phyloP scores from a whole-genome alignment of 2,888 invertebrate genomes.

The Oligia strigilis region DNA sequence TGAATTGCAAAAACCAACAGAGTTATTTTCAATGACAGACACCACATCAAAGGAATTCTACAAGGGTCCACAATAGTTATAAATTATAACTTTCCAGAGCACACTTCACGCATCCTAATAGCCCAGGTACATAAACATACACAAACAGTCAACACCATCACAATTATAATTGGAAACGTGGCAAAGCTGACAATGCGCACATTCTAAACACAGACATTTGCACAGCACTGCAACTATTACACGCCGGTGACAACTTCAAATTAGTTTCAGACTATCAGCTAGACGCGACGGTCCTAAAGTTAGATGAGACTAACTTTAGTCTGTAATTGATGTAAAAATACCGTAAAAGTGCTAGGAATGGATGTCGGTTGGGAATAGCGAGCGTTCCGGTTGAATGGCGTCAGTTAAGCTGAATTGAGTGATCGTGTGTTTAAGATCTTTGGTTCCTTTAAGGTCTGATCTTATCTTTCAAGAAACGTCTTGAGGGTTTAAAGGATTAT shows the following conservation, averaged over 20 bases:
- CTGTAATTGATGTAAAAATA: slow-evolving; percentile 55
- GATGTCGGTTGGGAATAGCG: neutral
- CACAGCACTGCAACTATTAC: slow-evolving; percentile 55
- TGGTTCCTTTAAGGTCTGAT: neutral
- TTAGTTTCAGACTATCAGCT: slow-evolving; percentile 61
- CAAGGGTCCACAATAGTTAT: neutral
- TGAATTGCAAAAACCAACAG: neutral
- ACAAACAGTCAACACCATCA: slow-evolving; percentile 11
- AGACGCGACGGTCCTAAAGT: slow-evolving; percentile 54
- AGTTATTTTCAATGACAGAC: neutral
- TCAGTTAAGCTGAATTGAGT: slow-evolving; percentile 9
- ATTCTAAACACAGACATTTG: slow-evolving; percentile 58
- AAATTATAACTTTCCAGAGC: neutral
- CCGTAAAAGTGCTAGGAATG: slow-evolving; percentile 21
- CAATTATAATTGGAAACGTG: slow-evolving; percentile 50
- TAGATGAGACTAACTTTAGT: slow-evolving; percentile 60
- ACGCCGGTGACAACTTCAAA: slow-evolving; percentile 66
- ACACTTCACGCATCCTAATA: slow-evolving; percentile 5
- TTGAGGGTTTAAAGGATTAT: neutral
- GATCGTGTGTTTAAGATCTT: slow-evolving; percentile 8
- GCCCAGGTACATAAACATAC: slow-evolving; percentile 11
- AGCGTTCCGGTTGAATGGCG: slow-evolving; percentile 1
- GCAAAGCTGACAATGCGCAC: slow-evolving; percentile 46
- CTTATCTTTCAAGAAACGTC: neutral
- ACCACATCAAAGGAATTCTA: neutral